Evolutionary conservation across 92 coral and sea anemone species (phyloP).

Genomic region (Pocillopora meandrina): DNA sequence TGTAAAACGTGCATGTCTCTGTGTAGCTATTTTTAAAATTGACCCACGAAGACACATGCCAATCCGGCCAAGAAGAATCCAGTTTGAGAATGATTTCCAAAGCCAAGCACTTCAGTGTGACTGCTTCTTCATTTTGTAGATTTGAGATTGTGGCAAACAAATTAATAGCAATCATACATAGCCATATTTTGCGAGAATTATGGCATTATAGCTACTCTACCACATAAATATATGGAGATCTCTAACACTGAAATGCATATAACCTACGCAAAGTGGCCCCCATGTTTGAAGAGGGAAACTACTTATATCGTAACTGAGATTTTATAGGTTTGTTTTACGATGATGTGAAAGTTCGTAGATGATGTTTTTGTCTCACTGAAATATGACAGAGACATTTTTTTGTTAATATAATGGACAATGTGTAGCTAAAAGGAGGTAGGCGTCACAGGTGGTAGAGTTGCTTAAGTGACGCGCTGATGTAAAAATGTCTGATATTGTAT

Average conservation of each 20-base stretch:
- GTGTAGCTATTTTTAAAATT: neutral
- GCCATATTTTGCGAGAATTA: too few relatives aligned
- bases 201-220: too few relatives aligned
- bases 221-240: neutral
- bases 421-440: conserved; percentile 12
- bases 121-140: neutral
- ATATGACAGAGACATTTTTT: conserved; percentile 4
- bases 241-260: neutral
- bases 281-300: neutral
- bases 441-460: conserved; percentile 6
- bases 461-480: neutral
- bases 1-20: neutral
- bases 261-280: neutral
- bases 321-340: neutral
- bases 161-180: too few relatives aligned
- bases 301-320: neutral
- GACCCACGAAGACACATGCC: neutral
- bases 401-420: conserved; percentile 21
- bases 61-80: conserved; percentile 1
- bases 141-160: too few relatives aligned
- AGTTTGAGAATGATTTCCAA: neutral
- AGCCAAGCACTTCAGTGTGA: neutral
- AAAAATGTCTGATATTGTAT: neutral
- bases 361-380: neutral
- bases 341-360: neutral